These are phyloP conservation scores for Temnopleurus reevesii DNA, from an alignment of 53 echinoderm and acorn worm species.

Conservation along the genomic window DNA sequence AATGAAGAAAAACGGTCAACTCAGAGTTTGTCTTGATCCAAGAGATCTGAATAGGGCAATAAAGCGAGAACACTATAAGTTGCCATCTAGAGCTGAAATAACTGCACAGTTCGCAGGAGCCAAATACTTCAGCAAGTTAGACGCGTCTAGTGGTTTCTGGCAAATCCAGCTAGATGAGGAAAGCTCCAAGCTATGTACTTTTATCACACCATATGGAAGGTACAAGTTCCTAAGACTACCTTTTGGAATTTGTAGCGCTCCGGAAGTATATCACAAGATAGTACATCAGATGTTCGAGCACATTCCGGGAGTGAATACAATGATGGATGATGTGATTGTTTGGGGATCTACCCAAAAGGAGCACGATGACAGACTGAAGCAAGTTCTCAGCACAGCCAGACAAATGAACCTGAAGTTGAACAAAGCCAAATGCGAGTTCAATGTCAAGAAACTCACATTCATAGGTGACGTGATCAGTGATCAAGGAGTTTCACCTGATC, in stretches of 20 bases:
- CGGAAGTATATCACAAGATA: slow-evolving; percentile 69
- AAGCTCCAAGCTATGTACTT: slow-evolving; percentile 59
- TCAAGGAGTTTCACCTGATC: slow-evolving; percentile 8
- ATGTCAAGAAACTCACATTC: not conserved
- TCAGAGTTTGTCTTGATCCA: slow-evolving; percentile 54
- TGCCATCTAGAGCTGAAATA: slow-evolving; percentile 63
- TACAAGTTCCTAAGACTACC: slow-evolving; percentile 65
- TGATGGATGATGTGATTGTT: slow-evolving; percentile 66
- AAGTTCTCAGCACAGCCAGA: slow-evolving; percentile 21
- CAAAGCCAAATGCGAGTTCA: not conserved
- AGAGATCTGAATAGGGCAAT: slow-evolving; percentile 58
- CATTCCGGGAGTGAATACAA: slow-evolving; percentile 31
- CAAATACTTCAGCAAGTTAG: slow-evolving; percentile 63
- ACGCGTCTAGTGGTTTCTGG: slow-evolving; percentile 66
- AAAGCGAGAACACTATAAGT: slow-evolving; percentile 57
- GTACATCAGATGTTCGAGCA: slow-evolving; percentile 41
- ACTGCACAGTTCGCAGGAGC: slow-evolving; percentile 54
- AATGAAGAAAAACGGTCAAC: slow-evolving; percentile 61
- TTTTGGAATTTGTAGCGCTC: slow-evolving; percentile 63
- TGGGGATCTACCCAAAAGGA: slow-evolving; percentile 39
- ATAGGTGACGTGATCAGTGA: not conserved
- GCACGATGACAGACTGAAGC: slow-evolving; percentile 56
- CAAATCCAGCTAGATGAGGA: slow-evolving; percentile 56
- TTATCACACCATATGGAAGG: slow-evolving; percentile 63
- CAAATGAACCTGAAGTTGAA: slow-evolving; percentile 21